A percentile compares a stretch with the other conserved stretches of the same genome.
phyloP scores from a whole-genome alignment of 2,113 vertebrate genomes.

The Dendropsophus ebraccatus region DNA sequence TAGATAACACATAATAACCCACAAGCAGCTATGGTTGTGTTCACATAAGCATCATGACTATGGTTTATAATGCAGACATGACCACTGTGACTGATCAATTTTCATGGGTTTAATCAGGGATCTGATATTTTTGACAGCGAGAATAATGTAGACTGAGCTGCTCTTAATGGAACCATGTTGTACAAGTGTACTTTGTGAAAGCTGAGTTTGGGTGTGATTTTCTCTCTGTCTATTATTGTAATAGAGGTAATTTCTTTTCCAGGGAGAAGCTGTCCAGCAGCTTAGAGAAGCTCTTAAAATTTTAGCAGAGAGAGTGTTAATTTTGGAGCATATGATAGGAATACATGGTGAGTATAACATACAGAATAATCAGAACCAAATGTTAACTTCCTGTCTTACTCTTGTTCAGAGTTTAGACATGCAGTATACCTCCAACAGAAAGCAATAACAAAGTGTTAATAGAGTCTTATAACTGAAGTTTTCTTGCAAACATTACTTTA shows the following conservation, averaged over 20 bases:
- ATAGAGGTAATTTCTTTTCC: not conserved
- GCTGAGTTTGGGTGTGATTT: not conserved
- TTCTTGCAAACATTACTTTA: no score
- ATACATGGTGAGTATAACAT: conserved; percentile 83
- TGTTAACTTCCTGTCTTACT: not conserved
- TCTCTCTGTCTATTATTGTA: not conserved
- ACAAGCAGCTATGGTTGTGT: not conserved
- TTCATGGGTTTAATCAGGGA: not conserved
- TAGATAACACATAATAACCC: not conserved
- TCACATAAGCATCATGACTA: not conserved
- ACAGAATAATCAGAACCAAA: not conserved
- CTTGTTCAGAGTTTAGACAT: not conserved
- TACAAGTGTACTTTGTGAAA: not conserved
- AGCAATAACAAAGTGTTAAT: not conserved
- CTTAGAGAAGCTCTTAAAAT: conserved; percentile 98
- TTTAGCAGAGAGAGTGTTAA: conserved; percentile 92
- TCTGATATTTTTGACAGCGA: not conserved
- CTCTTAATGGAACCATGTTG: not conserved
- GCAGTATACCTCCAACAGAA: not conserved
- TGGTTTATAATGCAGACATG: not conserved
- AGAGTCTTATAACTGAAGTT: not conserved
- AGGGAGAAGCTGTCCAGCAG: conserved; percentile 91
- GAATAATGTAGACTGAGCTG: not conserved
- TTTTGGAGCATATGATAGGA: conserved; percentile 97
- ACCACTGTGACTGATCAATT: not conserved